Conservation (phyloP, 2,888 invertebrate genomes). For the Ceraclea dissimilis region DNA sequence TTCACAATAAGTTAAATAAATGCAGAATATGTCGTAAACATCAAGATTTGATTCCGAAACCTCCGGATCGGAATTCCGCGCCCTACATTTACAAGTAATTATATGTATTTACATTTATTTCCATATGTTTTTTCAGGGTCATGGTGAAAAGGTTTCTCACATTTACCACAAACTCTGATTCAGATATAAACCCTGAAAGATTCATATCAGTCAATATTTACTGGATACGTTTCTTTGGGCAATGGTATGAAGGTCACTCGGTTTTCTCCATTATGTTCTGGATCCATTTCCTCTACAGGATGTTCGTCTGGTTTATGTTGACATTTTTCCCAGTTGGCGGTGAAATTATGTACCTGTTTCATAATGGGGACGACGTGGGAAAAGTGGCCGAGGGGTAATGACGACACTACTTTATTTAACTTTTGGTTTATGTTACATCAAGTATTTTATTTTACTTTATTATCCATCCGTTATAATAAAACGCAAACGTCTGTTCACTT, state of each 20-base stretch:
- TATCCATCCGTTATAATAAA: not conserved
- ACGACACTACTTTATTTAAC: not conserved
- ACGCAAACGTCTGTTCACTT: too few species aligned
- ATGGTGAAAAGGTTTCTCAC: too few species aligned
- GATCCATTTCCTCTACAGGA: conserved; percentile 37
- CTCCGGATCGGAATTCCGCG: too few species aligned
- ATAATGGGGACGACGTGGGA: conserved; percentile 54
- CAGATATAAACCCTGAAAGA: conserved; percentile 37
- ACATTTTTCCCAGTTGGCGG: conserved; percentile 49
- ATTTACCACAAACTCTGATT: too few species aligned
- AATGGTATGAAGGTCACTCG: conserved; percentile 41
- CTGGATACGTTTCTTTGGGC: conserved; percentile 46
- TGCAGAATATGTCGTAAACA: too few species aligned
- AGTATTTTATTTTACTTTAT: too few species aligned
- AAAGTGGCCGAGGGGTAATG: conserved; percentile 49
- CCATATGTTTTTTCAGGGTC: too few species aligned
- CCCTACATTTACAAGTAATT: too few species aligned
- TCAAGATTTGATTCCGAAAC: too few species aligned
- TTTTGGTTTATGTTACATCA: too few species aligned
- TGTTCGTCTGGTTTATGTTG: conserved; percentile 40
- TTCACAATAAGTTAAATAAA: too few species aligned
- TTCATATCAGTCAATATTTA: conserved; percentile 44
- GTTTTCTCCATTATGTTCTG: conserved; percentile 35
- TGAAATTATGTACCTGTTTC: conserved; percentile 60
- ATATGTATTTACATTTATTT: too few species aligned